Evolutionary conservation across 2,797 vertebrate species (phyloP).

Genomic region (Coendou prehensilis): DNA sequence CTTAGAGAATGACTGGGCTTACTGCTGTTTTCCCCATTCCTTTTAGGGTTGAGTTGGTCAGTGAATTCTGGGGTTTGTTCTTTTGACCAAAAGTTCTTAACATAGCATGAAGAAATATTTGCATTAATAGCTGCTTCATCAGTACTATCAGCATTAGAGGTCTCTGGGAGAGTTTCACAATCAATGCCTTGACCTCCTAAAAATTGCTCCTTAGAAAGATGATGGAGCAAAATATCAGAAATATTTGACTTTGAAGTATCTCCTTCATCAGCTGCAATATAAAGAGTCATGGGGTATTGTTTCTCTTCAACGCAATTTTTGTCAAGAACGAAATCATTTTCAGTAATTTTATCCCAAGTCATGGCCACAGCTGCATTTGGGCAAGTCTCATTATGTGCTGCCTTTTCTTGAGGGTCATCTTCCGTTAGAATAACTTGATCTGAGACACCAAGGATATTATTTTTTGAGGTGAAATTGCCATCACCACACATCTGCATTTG

Average conservation of each 20-base stretch:
- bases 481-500: slow-evolving; percentile 37
- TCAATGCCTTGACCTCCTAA: slow-evolving; percentile 89
- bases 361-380: not conserved
- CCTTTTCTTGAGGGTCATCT: slow-evolving; percentile 52
- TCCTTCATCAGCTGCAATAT: slow-evolving; percentile 27
- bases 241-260: slow-evolving; percentile 83
- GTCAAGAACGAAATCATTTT: not conserved
- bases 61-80: slow-evolving; percentile 14
- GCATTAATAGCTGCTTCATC: slow-evolving; percentile 83
- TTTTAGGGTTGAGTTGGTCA: not conserved
- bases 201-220: slow-evolving; percentile 89
- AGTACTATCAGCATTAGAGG: slow-evolving; percentile 91
- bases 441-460: not conserved
- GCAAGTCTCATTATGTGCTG: accelerated
- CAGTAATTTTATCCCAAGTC: not conserved
- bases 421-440: slow-evolving; percentile 34
- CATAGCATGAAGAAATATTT: slow-evolving; percentile 58
- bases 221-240: slow-evolving; percentile 89
- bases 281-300: not conserved
- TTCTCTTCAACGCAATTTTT: slow-evolving; percentile 53
- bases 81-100: not conserved
- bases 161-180: slow-evolving; percentile 94
- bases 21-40: not conserved
- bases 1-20: not conserved
- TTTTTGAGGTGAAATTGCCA: slow-evolving; percentile 8